Evolutionary conservation across 2,797 vertebrate species (phyloP).

Genomic region (Pseudochaenichthys georgianus): DNA sequence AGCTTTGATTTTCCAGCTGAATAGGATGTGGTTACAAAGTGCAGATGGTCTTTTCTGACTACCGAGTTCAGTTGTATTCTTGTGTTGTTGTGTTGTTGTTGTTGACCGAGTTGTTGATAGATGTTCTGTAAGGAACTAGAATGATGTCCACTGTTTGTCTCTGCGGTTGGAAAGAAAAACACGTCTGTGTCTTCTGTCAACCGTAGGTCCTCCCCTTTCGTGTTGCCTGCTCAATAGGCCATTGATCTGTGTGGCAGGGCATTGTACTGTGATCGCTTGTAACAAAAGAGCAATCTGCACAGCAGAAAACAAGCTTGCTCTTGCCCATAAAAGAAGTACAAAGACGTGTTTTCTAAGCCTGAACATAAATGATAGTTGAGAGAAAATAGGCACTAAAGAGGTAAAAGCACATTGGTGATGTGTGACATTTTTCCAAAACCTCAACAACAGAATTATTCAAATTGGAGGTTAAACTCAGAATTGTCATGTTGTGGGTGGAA

Average conservation of each 20-base stretch:
- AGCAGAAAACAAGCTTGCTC: conserved; percentile 40
- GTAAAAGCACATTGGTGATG: conserved; percentile 3
- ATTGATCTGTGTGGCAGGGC: conserved; percentile 65
- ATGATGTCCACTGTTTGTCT: conserved; percentile 49
- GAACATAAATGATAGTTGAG: not conserved
- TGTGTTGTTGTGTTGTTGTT: not conserved
- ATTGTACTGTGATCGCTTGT: conserved; percentile 52
- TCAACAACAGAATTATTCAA: conserved; percentile 6
- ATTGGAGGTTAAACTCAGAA: not conserved
- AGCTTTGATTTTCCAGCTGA: conserved; percentile 41
- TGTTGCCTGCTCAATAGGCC: conserved; percentile 67
- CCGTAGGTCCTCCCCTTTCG: conserved; percentile 48
- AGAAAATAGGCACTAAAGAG: conserved; percentile 4
- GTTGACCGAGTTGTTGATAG: conserved; percentile 33
- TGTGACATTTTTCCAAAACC: conserved; percentile 3
- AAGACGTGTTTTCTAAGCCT: conserved; percentile 21
- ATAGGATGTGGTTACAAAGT: conserved; percentile 27
- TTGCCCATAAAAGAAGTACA: conserved; percentile 8
- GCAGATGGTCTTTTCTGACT: conserved; percentile 10
- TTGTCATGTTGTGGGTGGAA: conserved; percentile 3
- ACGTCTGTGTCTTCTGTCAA: conserved; percentile 43
- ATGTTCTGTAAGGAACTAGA: conserved; percentile 32
- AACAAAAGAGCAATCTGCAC: conserved; percentile 63
- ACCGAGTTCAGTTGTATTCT: not conserved
- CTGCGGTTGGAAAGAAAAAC: conserved; percentile 35